Base-by-base conservation (phyloP, 2,888 invertebrate genomes). In the Pogonocherus hispidulus region DNA sequence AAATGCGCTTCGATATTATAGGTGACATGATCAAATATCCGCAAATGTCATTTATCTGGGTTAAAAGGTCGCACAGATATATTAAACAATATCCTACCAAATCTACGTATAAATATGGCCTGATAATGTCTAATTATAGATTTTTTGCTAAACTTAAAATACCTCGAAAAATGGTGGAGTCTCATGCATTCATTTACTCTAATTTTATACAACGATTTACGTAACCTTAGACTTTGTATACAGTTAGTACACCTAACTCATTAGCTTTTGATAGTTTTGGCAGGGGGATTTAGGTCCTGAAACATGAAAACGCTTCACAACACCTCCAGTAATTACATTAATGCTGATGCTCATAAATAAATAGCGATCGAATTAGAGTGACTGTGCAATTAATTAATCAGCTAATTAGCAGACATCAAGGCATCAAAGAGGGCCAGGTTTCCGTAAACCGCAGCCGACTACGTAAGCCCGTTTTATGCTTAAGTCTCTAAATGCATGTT, bases 371-470 rank as follows among this genome's bases (percentile, higher is more conserved):
- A 83, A 84, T 84, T 84, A 83, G 81, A 83, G 81, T 80, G 83
- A 83, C 82, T 83, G 82, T 81, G 84, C 84, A 83, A 84, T 84
- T 85, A 85, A 84, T 84, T 84, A 85, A 85, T 84, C 84, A 85
- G 82, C 77, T 84, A 84, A 85, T 85, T 84, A 84, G 82, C 80
- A 82, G 83, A 80, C 83, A 80, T 80, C 81, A 79, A 78, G 73
- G 83, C 84, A 84, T 84, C 85, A 84, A 84, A 84, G 84, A 76
- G 76, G 66, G 63, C 68, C 65, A 69, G 71, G 75, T 74, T 74
- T 63, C 60, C 65, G 64, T 63, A 69, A 72, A 74, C 74, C 74
- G 55, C 74, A 69, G 23, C 67, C 32, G 62, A 49, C 59, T 63
- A 56, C 37, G 56, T 67, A 59, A 63, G 62, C 69, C 56, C 66